Percentiles rank a stretch among this genome's conserved stretches.
Conservation (phyloP, 2,888 invertebrate genomes). For the Bembecia ichneumoniformis region DNA sequence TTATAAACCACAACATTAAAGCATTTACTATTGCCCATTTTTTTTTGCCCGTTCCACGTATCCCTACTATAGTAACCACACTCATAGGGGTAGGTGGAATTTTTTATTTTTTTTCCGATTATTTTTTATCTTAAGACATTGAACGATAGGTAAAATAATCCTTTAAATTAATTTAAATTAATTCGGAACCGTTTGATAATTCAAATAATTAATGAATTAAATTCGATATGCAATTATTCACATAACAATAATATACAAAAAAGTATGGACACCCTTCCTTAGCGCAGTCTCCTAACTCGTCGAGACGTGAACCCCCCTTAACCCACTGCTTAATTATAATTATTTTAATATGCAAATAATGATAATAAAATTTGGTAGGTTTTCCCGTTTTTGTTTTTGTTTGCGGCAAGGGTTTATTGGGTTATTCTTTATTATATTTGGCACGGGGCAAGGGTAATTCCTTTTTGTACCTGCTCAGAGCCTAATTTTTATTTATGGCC, state of each 20-base stretch:
- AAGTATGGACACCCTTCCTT: not conserved
- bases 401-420: conserved; percentile 54
- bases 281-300: not conserved
- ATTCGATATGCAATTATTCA: no score
- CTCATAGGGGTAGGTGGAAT: no score
- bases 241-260: conserved; percentile 4
- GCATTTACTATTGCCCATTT: no score
- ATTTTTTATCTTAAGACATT: no score
- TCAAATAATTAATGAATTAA: no score
- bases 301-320: not conserved
- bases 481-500: conserved; percentile 61
- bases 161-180: no score
- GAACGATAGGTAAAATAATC: no score
- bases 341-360: conserved; percentile 72
- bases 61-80: no score
- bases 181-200: no score
- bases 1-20: no score
- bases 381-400: conserved; percentile 56
- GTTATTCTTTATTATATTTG: conserved; percentile 63
- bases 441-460: conserved; percentile 26
- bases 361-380: conserved; percentile 66
- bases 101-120: no score
- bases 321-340: conserved; percentile 44
- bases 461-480: conserved; percentile 33
- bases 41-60: no score